Evolutionary conservation across 1,140 invertebrate species (phyloP), one percentile per base, ranked within the genome.

Genomic region (Pogonognathellus flavescens): DNA sequence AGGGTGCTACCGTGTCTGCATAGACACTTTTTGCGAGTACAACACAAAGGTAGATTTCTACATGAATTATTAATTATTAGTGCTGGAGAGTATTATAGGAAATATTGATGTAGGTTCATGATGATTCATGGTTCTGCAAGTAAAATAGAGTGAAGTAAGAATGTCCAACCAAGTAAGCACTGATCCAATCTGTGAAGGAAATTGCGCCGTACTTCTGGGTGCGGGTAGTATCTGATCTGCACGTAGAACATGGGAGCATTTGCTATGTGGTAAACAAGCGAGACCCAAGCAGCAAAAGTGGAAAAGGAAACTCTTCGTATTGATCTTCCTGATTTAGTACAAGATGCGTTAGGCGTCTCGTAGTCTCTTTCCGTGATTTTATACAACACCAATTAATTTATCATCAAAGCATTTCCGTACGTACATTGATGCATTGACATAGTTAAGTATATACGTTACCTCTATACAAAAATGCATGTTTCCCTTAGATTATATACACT

Each of bases 261-360:
- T 20, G 62, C 20, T 31, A 20, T 25, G 25, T 25, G 22, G 11
- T 3, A 13, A 22, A 25, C 14, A 11, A 25, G 22, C 22, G 31
- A 41, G 6, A 13, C 62, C 20, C 62, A 25, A 20, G 62, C 14
- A 66, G 20, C 20, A 3, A 66, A 25, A 20, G 20, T 22, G 62
- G 1, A 25, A 66, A 66, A 25, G 22, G 22, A 25, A 66, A 66
- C 62, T 66, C 31, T 41, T 41, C 31, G 31, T 66, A 66, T 66
- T 25, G 62, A 66, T 66, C 25, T 66, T 66, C 62, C 62, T 25
- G 62, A 66, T 66, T 66, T 66, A 41, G 31, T 41, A 6, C 31
- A 41, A 41, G 31, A 66, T 66, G 62, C 62, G 62, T 66, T 25
- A 25, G 20, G 14, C 62, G n/a, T n/a, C n/a, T n/a, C n/a, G n/a